Conservation (phyloP, 2,797 vertebrate species). For the Lophotriccus pileatus region DNA sequence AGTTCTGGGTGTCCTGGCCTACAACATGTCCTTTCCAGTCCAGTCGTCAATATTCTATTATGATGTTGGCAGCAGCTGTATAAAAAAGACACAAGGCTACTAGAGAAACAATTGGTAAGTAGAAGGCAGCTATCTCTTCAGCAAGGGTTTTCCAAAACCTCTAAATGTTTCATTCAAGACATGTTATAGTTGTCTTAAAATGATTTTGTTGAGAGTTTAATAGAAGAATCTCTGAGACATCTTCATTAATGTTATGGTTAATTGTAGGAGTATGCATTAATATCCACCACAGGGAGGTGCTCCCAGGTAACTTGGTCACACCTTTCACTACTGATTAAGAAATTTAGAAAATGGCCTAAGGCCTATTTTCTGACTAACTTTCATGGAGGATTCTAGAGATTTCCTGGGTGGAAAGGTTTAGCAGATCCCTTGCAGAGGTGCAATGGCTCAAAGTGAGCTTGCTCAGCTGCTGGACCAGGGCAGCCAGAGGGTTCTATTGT, state of each 20-base stretch:
- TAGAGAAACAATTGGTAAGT: background rate
- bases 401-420: background rate
- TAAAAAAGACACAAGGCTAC: background rate
- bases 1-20: background rate
- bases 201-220: background rate
- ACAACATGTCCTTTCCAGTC: background rate
- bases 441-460: rapidly evolving
- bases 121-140: background rate
- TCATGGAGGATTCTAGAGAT: background rate
- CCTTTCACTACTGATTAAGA: background rate
- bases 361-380: background rate
- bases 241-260: background rate
- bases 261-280: background rate
- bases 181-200: background rate
- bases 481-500: background rate
- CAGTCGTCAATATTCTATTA: background rate
- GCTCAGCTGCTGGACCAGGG: background rate
- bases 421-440: background rate
- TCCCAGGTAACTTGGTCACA: background rate
- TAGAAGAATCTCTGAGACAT: background rate
- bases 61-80: background rate
- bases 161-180: background rate
- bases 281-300: background rate
- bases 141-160: background rate
- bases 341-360: background rate